Base-by-base conservation (phyloP, 1,140 invertebrate species). In the Drosophila orena region DNA sequence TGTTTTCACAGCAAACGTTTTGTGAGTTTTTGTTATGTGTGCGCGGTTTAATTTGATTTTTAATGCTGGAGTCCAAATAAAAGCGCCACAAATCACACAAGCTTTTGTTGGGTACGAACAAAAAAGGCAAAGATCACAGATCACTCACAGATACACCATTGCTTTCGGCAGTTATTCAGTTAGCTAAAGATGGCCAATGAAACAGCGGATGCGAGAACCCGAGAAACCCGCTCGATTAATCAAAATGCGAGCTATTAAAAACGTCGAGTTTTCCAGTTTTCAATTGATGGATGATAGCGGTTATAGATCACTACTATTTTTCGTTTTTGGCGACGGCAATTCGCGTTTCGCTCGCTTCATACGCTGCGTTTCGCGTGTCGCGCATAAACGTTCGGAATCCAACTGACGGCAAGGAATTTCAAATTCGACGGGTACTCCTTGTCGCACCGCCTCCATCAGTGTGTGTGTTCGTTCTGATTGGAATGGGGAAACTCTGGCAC, bases 261-360 rank as follows among this genome's bases (percentile, higher is more conserved):
- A 20, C 24, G 37, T 42, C 44, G 12, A 59, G 56, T 70, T 70
- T 59, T 70, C 64, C 65, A 56, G 64, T 56, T 77, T 58, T 58
- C 52, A 35, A 53, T 40, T 58, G 44, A 57, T 42, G 35, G 37
- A 56, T 66, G 54, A 52, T 75, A 34, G 38, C 34, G 22, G 22
- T 17, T 35, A 11, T 35, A 62, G 38, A 59, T 62, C 60, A 50
- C 44, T 71, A 30, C 15, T 38, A 10, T 8, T 43, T 59, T 46
- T 22, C 7, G 40, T 59, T 66, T 70, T 81, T 86, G 61, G 84
- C 83, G 83, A 88, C 83, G 83, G 83, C 84, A 77, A 90, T 90
- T 90, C 55, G 38, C 57, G 35, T 24, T 52, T 24, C 59, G 71
- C 47, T 69, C 53, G 71, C 71, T 56, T 46, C 24, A 43, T 70